Base-by-base conservation (phyloP, 2,888 invertebrate species). In the Ametastegia equiseti region DNA sequence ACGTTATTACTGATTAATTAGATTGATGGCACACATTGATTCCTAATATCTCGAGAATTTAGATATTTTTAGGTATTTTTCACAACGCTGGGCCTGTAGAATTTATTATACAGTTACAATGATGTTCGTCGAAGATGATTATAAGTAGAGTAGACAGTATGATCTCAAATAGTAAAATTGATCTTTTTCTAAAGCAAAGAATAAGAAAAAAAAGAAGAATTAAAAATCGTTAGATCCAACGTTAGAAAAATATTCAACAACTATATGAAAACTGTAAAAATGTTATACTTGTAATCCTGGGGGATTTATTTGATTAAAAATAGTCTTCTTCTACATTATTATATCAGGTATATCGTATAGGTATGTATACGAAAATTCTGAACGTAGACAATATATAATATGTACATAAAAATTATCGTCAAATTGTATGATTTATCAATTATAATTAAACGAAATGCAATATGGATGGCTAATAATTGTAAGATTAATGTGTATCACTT, bases 231-330 rank as follows among this genome's bases (percentile, higher is more conserved):
- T 36, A 27, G 7, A n/a, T 30, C 30, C 33, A n/a, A 63, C 63
- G 30, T 63, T 30, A 19, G n/a, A n/a, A 27, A 23, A 57, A 9
- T 23, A 27, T 3, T 2, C 19, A 27, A 57, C 6, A 57, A 11
- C 30, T 63, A 63, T 36, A 63, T n/a, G n/a, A n/a, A 63, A 30
- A 63, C 30, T 63, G 33, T 63, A 63, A 63, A 36, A 63, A 30
- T 19, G 6, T 63, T 54, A 19, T 54, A 19, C 54, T 33, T 33
- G 13, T 30, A n/a, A 33, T 36, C n/a, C n/a, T n/a, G n/a, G n/a
- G n/a, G n/a, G n/a, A 30, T 63, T 30, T 63, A 63, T 63, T 63
- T 15, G 0, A 63, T 63, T n/a, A 4, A 15, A n/a, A 33, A 63
- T 33, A 63, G 63, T 30, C 63, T 63, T 2, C 15, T 13, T 15